Evolutionary conservation across 2,113 vertebrate species (phyloP).

Genomic region (Cottus gobio): DNA sequence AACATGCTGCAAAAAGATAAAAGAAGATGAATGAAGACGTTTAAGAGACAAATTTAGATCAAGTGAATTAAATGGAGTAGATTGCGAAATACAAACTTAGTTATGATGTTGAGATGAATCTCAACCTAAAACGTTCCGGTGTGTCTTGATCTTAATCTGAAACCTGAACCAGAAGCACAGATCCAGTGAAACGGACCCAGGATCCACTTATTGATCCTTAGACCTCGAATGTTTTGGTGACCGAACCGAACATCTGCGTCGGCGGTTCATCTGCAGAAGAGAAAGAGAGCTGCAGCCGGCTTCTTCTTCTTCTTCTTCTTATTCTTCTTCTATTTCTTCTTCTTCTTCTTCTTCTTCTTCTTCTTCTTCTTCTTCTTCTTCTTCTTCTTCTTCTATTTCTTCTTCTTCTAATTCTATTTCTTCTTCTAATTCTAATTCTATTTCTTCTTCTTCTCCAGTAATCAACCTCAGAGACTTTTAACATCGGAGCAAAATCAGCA

Average conservation of each 20-base stretch:
- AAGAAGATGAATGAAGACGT: not conserved
- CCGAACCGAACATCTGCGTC: slow-evolving; percentile 24
- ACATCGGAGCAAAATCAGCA: slow-evolving; percentile 8
- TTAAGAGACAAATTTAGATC: not conserved
- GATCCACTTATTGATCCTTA: not conserved
- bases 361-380: not conserved
- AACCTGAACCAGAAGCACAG: too few species aligned
- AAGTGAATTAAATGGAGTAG: not conserved
- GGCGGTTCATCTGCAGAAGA: slow-evolving; percentile 15
- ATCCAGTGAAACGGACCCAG: too few species aligned
- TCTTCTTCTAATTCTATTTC: too few species aligned
- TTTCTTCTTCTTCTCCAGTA: not conserved
- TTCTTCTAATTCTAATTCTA: too few species aligned
- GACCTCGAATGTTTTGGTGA: slow-evolving; percentile 5
- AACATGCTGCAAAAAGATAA: not conserved
- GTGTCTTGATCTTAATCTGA: not conserved
- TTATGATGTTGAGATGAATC: not conserved
- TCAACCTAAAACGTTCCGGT: not conserved
- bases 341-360: too few species aligned
- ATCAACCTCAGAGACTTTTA: slow-evolving; percentile 32
- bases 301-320: too few species aligned
- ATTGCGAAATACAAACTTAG: not conserved
- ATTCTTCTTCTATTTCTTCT: too few species aligned
- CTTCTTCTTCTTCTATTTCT: too few species aligned
- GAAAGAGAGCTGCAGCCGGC: slow-evolving; percentile 36